phyloP scores from a whole-genome alignment of 2,888 invertebrate species.

The Bursaphelenchus okinawaensis region DNA sequence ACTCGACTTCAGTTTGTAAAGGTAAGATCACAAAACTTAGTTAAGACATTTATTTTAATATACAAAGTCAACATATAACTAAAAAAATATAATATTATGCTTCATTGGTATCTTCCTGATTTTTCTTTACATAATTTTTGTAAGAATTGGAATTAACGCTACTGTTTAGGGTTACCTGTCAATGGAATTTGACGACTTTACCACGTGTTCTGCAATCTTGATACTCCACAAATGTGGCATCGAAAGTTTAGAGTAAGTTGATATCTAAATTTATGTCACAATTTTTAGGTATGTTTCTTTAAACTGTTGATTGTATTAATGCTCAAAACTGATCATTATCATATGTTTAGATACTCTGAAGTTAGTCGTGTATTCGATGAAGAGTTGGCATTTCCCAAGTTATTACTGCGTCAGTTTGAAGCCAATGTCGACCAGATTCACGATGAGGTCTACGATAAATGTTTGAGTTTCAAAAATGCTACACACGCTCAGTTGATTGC shows the following conservation, averaged over 20 bases:
- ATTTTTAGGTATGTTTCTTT: background rate
- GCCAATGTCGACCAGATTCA: slow-evolving; percentile 12
- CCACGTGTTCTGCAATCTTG: background rate
- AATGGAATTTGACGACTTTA: background rate
- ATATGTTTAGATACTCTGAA: slow-evolving; percentile 1
- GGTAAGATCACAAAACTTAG: too few species aligned
- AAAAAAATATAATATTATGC: too few species aligned
- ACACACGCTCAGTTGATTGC: slow-evolving; percentile 3
- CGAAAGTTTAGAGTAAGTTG: slow-evolving; percentile 6
- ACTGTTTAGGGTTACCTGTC: background rate
- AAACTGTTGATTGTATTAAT: too few species aligned
- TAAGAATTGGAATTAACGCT: too few species aligned
- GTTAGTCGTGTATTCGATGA: slow-evolving; percentile 12
- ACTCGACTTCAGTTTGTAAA: slow-evolving; percentile 10
- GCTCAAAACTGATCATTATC: too few species aligned
- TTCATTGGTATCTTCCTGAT: too few species aligned
- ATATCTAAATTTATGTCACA: background rate
- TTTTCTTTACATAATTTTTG: too few species aligned
- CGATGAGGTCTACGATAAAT: background rate
- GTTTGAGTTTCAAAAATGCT: background rate
- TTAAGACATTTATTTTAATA: too few species aligned
- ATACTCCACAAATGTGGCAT: background rate
- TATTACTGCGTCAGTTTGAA: slow-evolving; percentile 8
- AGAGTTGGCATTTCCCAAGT: slow-evolving; percentile 15
- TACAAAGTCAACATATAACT: too few species aligned